Percentiles rank a stretch among this genome's conserved stretches.
phyloP scores from a whole-genome alignment of 2,888 invertebrate genomes.

The Parnassius glacialis region DNA sequence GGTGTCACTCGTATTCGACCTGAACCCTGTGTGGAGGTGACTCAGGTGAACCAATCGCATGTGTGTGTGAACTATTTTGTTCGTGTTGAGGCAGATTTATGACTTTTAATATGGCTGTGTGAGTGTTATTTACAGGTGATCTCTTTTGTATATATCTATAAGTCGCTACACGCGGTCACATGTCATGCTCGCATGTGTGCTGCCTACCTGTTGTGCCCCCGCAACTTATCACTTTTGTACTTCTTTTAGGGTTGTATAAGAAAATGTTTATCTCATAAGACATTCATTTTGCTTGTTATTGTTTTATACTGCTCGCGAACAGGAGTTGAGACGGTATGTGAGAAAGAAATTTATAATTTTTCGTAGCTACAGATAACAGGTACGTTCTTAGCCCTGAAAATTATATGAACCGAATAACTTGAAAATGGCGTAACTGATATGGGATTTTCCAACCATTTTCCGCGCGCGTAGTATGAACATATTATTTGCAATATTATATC shows the following conservation, averaged over 20 bases:
- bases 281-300: slow-evolving; percentile 48
- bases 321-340: slow-evolving; percentile 25
- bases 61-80: slow-evolving; percentile 73
- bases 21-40: slow-evolving; percentile 66
- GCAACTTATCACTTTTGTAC: slow-evolving; percentile 66
- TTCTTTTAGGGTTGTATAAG: slow-evolving; percentile 63
- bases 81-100: slow-evolving; percentile 71
- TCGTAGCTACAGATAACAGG: slow-evolving; percentile 13
- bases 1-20: slow-evolving; percentile 67
- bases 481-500: slow-evolving; percentile 31
- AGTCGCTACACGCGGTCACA: slow-evolving; percentile 64
- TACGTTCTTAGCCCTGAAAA: slow-evolving; percentile 6
- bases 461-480: slow-evolving; percentile 37
- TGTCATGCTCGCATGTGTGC: slow-evolving; percentile 65
- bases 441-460: slow-evolving; percentile 47
- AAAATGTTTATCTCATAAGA: slow-evolving; percentile 54
- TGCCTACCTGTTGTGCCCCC: slow-evolving; percentile 73
- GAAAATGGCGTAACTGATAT: slow-evolving; percentile 24
- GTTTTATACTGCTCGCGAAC: slow-evolving; percentile 40
- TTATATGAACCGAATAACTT: slow-evolving; percentile 14
- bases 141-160: slow-evolving; percentile 50
- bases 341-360: slow-evolving; percentile 12
- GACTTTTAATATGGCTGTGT: slow-evolving; percentile 40
- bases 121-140: slow-evolving; percentile 59
- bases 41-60: slow-evolving; percentile 53